Evolutionary conservation across 2,113 vertebrate species (phyloP).

Genomic region (Columba livia): DNA sequence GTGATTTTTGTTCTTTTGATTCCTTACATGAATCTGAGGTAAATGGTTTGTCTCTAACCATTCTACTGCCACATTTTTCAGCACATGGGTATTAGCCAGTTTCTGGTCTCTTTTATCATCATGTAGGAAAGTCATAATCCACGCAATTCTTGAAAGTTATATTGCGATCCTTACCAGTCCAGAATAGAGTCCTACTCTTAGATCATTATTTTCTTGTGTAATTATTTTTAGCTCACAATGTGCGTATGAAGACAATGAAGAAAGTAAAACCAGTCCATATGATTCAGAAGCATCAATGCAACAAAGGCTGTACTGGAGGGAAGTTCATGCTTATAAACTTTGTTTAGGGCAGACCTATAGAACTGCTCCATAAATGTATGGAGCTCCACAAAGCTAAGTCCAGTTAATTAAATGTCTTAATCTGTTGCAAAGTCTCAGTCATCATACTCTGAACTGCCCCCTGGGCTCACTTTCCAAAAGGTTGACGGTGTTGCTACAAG

Average conservation of each 20-base stretch:
- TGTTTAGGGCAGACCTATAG: neutral
- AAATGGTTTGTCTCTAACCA: neutral
- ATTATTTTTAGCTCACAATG: neutral
- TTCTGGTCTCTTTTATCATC: neutral
- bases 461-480: neutral
- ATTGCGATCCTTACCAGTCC: neutral
- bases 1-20: neutral
- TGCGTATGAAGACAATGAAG: neutral
- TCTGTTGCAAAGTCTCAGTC: neutral
- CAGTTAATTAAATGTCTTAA: neutral
- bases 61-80: neutral
- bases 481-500: neutral
- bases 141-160: neutral
- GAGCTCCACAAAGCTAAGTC: neutral
- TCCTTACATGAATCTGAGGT: neutral
- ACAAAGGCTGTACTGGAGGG: neutral
- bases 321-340: neutral
- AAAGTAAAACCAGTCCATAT: neutral
- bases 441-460: neutral
- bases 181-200: neutral
- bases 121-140: neutral
- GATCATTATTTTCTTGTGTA: neutral
- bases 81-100: neutral
- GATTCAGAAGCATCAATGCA: neutral
- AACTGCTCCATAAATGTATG: neutral